phyloP scores from a whole-genome alignment of 2,888 invertebrate species.

The Nemapogon koenigi region DNA sequence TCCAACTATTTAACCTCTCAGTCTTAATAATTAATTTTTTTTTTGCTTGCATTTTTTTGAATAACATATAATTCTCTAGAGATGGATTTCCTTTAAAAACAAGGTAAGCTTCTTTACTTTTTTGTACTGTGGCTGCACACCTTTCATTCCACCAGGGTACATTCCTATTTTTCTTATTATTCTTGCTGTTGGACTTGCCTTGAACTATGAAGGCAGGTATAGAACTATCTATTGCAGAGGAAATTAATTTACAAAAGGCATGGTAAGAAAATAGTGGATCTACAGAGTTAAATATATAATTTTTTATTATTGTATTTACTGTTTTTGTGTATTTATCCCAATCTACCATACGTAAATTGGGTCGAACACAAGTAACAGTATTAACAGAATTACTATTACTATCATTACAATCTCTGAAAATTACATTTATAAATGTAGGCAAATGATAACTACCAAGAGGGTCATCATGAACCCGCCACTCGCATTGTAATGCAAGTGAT shows the following conservation, averaged over 20 bases:
- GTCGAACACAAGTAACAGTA: neutral
- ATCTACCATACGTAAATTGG: neutral
- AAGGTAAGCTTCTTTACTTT: neutral
- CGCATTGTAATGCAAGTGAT: neutral
- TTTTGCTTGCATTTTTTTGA: neutral
- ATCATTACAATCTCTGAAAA: neutral
- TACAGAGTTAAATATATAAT: neutral
- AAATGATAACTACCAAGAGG: neutral
- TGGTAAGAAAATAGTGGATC: neutral
- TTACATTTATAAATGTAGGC: neutral
- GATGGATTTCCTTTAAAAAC: neutral
- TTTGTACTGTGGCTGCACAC: neutral
- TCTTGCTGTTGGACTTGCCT: neutral
- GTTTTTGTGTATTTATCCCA: neutral
- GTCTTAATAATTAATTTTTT: neutral
- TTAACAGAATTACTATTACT: neutral
- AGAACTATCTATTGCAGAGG: neutral
- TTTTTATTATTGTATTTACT: neutral
- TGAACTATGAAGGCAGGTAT: neutral
- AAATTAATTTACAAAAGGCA: neutral
- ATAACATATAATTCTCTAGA: neutral
- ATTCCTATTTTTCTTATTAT: neutral
- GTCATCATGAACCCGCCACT: neutral
- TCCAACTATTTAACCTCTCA: neutral
- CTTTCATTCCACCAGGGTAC: neutral